Evolutionary conservation across 2,113 vertebrate species (phyloP), one percentile per base, ranked within the genome.

Genomic region (Empidonax traillii): DNA sequence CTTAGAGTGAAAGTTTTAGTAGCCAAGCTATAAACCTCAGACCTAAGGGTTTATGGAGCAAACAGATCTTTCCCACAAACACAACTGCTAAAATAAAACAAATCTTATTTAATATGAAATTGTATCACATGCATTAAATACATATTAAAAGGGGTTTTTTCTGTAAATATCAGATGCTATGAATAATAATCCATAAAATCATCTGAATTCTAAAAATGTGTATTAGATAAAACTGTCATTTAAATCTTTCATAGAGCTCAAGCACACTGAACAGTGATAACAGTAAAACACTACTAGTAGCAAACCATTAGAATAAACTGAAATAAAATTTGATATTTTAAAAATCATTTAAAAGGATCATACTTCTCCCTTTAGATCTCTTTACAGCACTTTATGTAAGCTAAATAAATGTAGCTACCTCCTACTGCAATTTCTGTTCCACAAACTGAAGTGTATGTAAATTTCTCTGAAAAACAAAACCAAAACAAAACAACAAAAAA

Each of bases 81-180:
- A 87, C 15, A 12, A 31, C 66, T 47, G n/a, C 74, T 91, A 58
- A 96, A 96, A 96, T 89, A 95, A 97, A 96, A 61, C 53, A 89
- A 68, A 73, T 77, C 84, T 95, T 86, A 90, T 96, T 97, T 87
- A 97, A 96, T 96, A 85, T 85, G 91, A 97, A 97, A 96, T 96
- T 95, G 58, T 92, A 97, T 94, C 66, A 87, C 84, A 83, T 93
- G 66, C 96, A 95, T 97, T 97, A 97, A 97, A 97, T 91, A 92
- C 96, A 95, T 95, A 97, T 93, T 98, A 98, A 97, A 97, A 97
- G 92, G 69, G 85, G 96, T 97, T 96, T 97, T 97, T 95, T 30
- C 94, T 83, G 25, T 96, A 97, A 97, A 96, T 97, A 92, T 91
- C 97, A 98, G 97, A 97, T 97, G 96, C 97, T 98, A 97, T 96